These are phyloP conservation scores for Drosophila neocordata DNA, from an alignment of 1,140 invertebrate genomes.

Conservation along the genomic window DNA sequence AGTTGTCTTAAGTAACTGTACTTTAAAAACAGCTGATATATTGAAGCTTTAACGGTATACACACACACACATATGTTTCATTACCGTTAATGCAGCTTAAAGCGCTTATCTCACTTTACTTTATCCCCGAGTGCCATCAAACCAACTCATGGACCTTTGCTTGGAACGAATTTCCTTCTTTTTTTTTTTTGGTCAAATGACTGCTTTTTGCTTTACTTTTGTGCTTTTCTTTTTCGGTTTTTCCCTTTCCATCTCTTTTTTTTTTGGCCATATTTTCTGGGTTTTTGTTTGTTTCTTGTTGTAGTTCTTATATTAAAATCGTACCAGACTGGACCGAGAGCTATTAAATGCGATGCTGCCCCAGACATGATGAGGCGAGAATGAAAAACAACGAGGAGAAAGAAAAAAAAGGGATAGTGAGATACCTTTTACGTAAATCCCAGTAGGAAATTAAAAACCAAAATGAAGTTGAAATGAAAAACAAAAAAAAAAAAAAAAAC, in stretches of 20 bases:
- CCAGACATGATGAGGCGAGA: slow-evolving; percentile 40
- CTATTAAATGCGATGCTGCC: slow-evolving; percentile 69
- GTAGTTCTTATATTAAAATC: slow-evolving; percentile 80
- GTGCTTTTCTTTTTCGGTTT: no score
- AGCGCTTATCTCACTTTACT: slow-evolving; percentile 69
- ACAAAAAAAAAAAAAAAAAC: not conserved
- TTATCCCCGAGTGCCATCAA: slow-evolving; percentile 8
- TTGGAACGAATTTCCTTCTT: not conserved
- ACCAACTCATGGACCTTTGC: slow-evolving; percentile 6
- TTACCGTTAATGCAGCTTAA: slow-evolving; percentile 66
- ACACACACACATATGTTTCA: slow-evolving; percentile 14
- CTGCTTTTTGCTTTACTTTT: slow-evolving; percentile 8
- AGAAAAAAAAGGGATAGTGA: slow-evolving; percentile 21
- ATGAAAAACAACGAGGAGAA: not conserved
- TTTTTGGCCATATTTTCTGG: slow-evolving; percentile 44
- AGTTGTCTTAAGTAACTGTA: no score
- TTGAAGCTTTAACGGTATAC: not conserved
- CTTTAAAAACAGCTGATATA: not conserved
- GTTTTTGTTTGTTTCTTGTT: slow-evolving; percentile 30
- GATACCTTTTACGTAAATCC: slow-evolving; percentile 75
- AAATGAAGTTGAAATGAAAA: slow-evolving; percentile 70
- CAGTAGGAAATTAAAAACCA: slow-evolving; percentile 79
- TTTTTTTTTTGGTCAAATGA: slow-evolving; percentile 54
- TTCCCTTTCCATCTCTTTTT: slow-evolving; percentile 21
- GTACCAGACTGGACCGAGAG: slow-evolving; percentile 64